These are phyloP conservation scores for Parapristionchus giblindavisi DNA, from an alignment of 2,888 invertebrate species.

Conservation along the genomic window DNA sequence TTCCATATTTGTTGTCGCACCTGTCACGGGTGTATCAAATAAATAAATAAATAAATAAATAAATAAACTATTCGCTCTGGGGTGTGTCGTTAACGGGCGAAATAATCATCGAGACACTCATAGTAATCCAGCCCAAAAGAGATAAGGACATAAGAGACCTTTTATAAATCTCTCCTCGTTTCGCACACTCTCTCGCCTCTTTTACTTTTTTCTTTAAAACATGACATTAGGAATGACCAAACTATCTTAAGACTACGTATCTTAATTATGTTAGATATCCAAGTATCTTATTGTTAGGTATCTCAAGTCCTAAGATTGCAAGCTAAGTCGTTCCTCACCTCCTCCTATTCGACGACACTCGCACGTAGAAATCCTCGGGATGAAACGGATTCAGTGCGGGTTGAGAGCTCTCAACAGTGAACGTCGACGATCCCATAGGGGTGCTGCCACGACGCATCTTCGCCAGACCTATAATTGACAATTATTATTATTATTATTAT, in stretches of 20 bases:
- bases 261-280: neutral
- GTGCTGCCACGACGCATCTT: neutral
- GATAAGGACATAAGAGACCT: too few species aligned
- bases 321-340: slow-evolving; percentile 71
- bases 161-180: too few species aligned
- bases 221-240: neutral
- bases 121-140: too few species aligned
- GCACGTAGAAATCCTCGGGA: slow-evolving; percentile 84
- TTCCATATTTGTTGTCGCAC: too few species aligned
- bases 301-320: neutral
- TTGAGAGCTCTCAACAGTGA: slow-evolving; percentile 22
- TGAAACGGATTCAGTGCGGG: slow-evolving; percentile 88
- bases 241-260: neutral
- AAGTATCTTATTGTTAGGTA: neutral
- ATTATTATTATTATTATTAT: neutral
- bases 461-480: neutral
- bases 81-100: too few species aligned
- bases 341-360: slow-evolving; percentile 67
- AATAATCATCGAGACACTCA: too few species aligned
- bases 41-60: too few species aligned
- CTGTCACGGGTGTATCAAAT: too few species aligned
- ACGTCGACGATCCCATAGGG: slow-evolving; percentile 1
- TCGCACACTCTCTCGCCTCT: too few species aligned
- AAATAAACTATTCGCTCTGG: too few species aligned
- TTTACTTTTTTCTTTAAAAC: too few species aligned